A percentile compares a stretch with the other conserved stretches of the same genome.
These are phyloP conservation scores for Gracilinanus agilis DNA, from an alignment of 2,113 vertebrate species.

Conservation along the genomic window DNA sequence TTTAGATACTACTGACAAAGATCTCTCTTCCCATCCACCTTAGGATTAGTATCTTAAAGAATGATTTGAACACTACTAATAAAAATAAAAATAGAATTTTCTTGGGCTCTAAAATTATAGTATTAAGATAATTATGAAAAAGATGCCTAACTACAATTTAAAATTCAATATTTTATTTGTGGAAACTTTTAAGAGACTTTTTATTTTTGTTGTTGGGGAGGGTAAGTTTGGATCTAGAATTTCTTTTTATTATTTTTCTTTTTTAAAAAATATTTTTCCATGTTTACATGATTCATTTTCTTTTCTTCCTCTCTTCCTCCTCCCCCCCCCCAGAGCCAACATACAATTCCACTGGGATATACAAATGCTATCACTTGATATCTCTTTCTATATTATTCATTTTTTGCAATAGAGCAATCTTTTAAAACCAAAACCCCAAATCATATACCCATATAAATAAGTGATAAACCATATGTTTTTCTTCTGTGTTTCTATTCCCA, in stretches of 20 bases:
- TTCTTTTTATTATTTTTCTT: not conserved
- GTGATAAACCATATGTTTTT: too few relatives aligned
- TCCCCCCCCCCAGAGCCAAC: too few relatives aligned
- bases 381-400: too few relatives aligned
- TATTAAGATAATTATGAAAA: slow-evolving; percentile 15
- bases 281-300: too few relatives aligned
- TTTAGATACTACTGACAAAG: slow-evolving; percentile 9
- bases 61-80: slow-evolving; percentile 4
- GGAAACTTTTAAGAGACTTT: not conserved
- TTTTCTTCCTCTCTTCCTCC: too few relatives aligned
- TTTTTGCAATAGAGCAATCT: too few relatives aligned
- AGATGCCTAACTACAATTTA: not conserved
- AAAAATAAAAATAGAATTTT: not conserved
- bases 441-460: too few relatives aligned
- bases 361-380: too few relatives aligned
- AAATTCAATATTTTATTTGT: slow-evolving; percentile 9
- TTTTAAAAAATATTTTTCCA: too few relatives aligned
- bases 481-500: too few relatives aligned
- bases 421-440: too few relatives aligned
- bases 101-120: not conserved
- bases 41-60: not conserved
- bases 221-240: not conserved
- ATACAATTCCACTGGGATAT: too few relatives aligned
- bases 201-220: not conserved
- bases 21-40: not conserved